phyloP scores from a whole-genome alignment of 1,140 invertebrate species.

The Ceratosolen solmsi region DNA sequence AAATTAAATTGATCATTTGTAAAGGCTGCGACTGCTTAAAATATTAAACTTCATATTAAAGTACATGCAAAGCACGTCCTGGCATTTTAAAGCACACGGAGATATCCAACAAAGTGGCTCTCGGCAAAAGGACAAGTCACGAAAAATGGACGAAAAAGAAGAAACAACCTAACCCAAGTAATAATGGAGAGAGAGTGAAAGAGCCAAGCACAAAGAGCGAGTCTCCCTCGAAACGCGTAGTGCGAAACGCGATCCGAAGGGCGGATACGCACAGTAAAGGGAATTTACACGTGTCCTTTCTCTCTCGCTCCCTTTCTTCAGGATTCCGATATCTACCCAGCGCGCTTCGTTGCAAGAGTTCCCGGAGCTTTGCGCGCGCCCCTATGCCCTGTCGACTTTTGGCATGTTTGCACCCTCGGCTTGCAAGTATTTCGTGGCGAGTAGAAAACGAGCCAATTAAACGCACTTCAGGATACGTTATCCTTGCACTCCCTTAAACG shows the following conservation, averaged over 20 bases:
- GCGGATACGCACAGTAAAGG: neutral
- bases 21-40: neutral
- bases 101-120: neutral
- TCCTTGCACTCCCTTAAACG: constrained; percentile 28
- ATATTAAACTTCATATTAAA: neutral
- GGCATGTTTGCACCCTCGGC: neutral
- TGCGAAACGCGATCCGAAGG: constrained; percentile 16
- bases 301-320: neutral
- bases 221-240: constrained; percentile 1
- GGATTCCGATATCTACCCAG: too few relatives aligned
- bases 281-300: constrained; percentile 43
- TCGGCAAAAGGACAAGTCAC: too few relatives aligned
- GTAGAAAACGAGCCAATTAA: constrained; percentile 38
- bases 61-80: neutral
- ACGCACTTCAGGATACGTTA: constrained; percentile 39
- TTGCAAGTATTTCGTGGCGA: neutral
- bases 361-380: neutral
- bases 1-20: neutral
- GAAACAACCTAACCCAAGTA: too few relatives aligned
- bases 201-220: constrained; percentile 17
- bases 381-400: neutral
- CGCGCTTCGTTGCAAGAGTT: neutral
- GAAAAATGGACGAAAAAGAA: neutral
- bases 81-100: neutral
- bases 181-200: too few relatives aligned